Evolutionary conservation across 1,140 invertebrate genomes (phyloP).

Genomic region (Hyles vespertilio): DNA sequence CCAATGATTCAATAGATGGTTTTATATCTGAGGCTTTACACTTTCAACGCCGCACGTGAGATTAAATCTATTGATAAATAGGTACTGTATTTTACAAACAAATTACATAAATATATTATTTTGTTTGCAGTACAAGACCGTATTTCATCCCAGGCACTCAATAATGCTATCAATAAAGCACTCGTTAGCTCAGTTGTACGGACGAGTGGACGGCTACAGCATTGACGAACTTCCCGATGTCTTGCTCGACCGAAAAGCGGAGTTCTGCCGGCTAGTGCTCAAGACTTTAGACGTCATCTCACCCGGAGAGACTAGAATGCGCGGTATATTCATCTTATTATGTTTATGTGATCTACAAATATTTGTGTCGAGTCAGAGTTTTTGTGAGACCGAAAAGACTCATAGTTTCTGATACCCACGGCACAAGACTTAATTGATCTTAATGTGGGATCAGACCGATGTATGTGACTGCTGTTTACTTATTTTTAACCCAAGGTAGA

Average conservation of each 20-base stretch:
- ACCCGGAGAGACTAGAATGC: constrained; percentile 83
- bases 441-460: no score
- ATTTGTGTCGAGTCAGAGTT: constrained; percentile 74
- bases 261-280: constrained; percentile 82
- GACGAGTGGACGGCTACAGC: constrained; percentile 82
- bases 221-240: constrained; percentile 83
- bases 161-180: constrained; percentile 80
- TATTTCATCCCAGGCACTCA: constrained; percentile 84
- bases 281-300: constrained; percentile 83
- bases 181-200: constrained; percentile 85
- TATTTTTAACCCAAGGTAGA: no score
- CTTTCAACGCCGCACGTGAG: no score
- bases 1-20: no score
- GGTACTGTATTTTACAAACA: not conserved
- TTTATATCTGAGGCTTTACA: no score
- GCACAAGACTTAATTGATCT: no score
- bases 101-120: constrained; percentile 6
- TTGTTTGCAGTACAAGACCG: constrained; percentile 56
- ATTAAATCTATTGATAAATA: not conserved
- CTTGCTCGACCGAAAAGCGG: constrained; percentile 84
- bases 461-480: no score
- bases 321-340: constrained; percentile 74
- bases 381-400: no score
- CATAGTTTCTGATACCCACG: no score
- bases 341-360: no score